Evolutionary conservation across 2,797 vertebrate species (phyloP).

Genomic region (Miichthys miiuy): DNA sequence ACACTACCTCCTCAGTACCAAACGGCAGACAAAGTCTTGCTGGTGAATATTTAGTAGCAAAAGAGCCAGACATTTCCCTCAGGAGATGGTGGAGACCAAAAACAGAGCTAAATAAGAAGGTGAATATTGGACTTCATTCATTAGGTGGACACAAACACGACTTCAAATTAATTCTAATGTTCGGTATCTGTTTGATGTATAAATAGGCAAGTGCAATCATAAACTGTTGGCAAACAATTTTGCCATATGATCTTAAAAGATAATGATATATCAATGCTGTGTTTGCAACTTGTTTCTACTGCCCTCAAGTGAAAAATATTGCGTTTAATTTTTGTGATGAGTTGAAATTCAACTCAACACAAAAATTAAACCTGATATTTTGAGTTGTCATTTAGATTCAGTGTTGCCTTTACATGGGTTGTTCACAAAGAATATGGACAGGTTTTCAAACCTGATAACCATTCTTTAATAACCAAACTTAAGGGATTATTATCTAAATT

Average conservation of each 20-base stretch:
- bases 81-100: background rate
- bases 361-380: too few relatives aligned
- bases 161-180: background rate
- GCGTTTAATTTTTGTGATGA: background rate
- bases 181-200: background rate
- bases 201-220: background rate
- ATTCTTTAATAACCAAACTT: background rate
- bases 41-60: background rate
- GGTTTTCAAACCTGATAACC: too few relatives aligned
- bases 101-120: background rate
- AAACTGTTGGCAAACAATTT: background rate
- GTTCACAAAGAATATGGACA: background rate
- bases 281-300: background rate
- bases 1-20: background rate
- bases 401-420: background rate
- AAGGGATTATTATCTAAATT: background rate
- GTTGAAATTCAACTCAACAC: too few relatives aligned
- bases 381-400: background rate
- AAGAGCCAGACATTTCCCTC: background rate
- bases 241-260: background rate
- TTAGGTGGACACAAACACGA: too few relatives aligned
- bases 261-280: background rate
- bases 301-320: background rate
- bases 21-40: background rate
- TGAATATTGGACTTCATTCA: too few relatives aligned